phyloP scores from a whole-genome alignment of 2,113 vertebrate species.

The Arizona elegans region DNA sequence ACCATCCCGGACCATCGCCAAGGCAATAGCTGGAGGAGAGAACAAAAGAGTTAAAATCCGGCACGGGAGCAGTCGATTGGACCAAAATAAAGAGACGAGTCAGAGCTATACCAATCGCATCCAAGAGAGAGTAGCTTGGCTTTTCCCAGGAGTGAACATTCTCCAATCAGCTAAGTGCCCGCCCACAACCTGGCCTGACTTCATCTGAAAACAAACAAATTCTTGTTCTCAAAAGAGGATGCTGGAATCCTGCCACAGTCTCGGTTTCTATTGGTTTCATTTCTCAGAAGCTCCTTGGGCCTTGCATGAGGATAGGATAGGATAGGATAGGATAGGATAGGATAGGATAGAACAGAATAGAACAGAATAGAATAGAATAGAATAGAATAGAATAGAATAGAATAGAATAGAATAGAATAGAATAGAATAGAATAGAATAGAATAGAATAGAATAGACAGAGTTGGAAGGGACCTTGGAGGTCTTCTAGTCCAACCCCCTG shows the following conservation, averaged over 20 bases:
- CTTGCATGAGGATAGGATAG: neutral
- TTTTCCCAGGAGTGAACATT: neutral
- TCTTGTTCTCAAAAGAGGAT: neutral
- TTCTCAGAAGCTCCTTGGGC: neutral
- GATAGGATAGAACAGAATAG: too few species aligned
- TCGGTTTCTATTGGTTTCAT: neutral
- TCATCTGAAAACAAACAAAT: neutral
- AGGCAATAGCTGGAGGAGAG: slow-evolving; percentile 69
- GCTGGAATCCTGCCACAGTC: neutral
- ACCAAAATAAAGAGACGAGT: neutral
- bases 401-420: too few species aligned
- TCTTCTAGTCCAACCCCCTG: too few species aligned
- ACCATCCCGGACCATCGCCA: slow-evolving; percentile 84
- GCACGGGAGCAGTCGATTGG: too few species aligned
- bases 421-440: too few species aligned
- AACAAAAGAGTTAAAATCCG: neutral
- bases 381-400: too few species aligned
- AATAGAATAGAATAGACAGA: too few species aligned
- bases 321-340: too few species aligned
- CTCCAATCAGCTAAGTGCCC: neutral
- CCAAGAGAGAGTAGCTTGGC: neutral
- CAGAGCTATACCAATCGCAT: neutral
- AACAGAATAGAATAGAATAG: too few species aligned
- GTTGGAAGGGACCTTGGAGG: too few species aligned
- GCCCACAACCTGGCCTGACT: neutral